These are phyloP conservation scores for Pao palembangensis DNA, from an alignment of 2,113 vertebrate genomes.

Conservation along the genomic window DNA sequence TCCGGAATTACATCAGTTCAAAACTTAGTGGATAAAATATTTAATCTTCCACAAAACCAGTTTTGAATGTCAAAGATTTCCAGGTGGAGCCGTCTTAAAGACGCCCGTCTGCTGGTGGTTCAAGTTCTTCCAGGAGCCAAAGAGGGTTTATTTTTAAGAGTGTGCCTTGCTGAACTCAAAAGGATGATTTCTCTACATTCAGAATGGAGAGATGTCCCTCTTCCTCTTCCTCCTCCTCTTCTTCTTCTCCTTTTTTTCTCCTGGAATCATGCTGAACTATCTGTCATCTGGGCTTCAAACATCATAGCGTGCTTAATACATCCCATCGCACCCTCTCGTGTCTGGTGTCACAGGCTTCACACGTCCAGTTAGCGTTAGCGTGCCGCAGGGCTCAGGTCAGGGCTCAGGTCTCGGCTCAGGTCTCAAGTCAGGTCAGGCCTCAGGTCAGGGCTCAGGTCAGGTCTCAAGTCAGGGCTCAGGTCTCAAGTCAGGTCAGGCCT, in stretches of 20 bases:
- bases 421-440: no score
- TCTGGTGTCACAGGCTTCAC: conserved; percentile 3
- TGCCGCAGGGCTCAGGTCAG: conserved; percentile 29
- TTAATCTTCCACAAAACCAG: no score
- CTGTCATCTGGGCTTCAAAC: conserved; percentile 69
- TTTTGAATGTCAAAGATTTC: no score
- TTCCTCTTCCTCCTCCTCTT: conserved; percentile 6
- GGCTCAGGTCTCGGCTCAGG: conserved; percentile 34
- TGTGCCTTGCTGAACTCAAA: not conserved
- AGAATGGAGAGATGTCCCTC: conserved; percentile 34
- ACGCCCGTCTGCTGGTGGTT: no score
- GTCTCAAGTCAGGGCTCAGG: no score
- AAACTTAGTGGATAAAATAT: no score
- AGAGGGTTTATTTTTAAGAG: no score
- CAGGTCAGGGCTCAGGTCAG: no score
- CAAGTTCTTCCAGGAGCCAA: no score
- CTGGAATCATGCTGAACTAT: conserved; percentile 34
- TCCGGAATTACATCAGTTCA: no score
- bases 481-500: no score
- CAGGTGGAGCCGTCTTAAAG: no score
- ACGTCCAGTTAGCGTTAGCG: not conserved
- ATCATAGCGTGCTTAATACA: conserved; percentile 70
- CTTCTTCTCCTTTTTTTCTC: conserved; percentile 13
- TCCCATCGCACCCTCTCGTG: conserved; percentile 36
- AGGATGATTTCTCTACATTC: conserved; percentile 53